Percentiles rank a stretch among this genome's conserved stretches.
Conservation (phyloP, 2,888 invertebrate genomes). For the Anorthoa munda region DNA sequence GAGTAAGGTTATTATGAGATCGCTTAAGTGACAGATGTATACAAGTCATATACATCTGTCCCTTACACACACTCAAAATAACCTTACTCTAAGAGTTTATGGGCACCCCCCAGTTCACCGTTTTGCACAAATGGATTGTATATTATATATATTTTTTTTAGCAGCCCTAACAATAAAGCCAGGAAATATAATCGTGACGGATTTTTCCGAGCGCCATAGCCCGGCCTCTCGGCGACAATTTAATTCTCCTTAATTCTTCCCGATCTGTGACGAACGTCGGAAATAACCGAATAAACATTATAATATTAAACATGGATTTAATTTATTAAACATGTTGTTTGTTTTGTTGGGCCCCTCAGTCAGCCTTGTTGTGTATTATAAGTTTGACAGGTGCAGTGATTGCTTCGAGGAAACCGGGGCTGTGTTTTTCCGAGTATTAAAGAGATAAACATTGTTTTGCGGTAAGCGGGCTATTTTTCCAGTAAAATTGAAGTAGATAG, state of each 20-base stretch:
- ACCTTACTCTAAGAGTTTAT: no score
- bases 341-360: slow-evolving; percentile 20
- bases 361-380: slow-evolving; percentile 17
- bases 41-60: no score
- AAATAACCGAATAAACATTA: slow-evolving; percentile 36
- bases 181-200: slow-evolving; percentile 32
- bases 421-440: neutral
- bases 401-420: neutral
- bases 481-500: neutral
- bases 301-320: slow-evolving; percentile 49
- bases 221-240: slow-evolving; percentile 32
- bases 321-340: no score
- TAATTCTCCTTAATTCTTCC: slow-evolving; percentile 44
- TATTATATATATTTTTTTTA: neutral
- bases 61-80: no score
- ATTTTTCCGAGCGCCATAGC: slow-evolving; percentile 43
- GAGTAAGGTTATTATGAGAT: no score
- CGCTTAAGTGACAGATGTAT: no score
- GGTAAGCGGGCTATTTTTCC: neutral
- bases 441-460: neutral
- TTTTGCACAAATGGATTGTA: no score
- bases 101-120: no score
- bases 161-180: slow-evolving; percentile 30
- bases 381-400: slow-evolving; percentile 22
- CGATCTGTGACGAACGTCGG: slow-evolving; percentile 13